Evolutionary conservation across 2,797 vertebrate genomes (phyloP).

Genomic region (Lacerta viridis): DNA sequence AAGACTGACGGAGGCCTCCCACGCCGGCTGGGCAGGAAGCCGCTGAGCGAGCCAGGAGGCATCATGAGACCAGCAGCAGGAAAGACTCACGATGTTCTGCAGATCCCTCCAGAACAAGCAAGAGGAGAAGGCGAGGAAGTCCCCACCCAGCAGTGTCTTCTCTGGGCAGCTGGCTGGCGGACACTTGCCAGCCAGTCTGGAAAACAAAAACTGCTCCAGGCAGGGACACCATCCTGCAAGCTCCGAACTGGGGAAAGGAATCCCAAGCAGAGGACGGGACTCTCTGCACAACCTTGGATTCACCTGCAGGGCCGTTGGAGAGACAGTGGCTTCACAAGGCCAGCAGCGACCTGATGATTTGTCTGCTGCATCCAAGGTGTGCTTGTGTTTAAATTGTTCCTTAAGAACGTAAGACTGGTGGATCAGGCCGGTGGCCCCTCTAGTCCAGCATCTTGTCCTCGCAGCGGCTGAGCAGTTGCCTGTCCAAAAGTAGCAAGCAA

Average conservation of each 20-base stretch:
- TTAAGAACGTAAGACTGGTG: too few species aligned
- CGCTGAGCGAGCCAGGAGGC: neutral
- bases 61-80: neutral
- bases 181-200: neutral
- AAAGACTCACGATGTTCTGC: slow-evolving; percentile 13
- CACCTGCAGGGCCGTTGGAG: too few species aligned
- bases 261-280: neutral
- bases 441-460: too few species aligned
- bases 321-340: too few species aligned
- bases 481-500: too few species aligned
- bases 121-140: neutral
- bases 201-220: neutral
- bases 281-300: neutral
- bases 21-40: neutral
- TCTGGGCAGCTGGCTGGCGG: neutral
- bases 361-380: too few species aligned
- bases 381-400: too few species aligned
- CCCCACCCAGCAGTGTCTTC: neutral
- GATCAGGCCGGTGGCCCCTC: too few species aligned
- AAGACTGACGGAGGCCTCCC: neutral
- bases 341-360: too few species aligned
- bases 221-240: neutral
- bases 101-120: slow-evolving; percentile 34
- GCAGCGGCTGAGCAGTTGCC: too few species aligned
- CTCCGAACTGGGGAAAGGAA: neutral